phyloP scores from a whole-genome alignment of 2,888 invertebrate species.

The Venusia cambrica region DNA sequence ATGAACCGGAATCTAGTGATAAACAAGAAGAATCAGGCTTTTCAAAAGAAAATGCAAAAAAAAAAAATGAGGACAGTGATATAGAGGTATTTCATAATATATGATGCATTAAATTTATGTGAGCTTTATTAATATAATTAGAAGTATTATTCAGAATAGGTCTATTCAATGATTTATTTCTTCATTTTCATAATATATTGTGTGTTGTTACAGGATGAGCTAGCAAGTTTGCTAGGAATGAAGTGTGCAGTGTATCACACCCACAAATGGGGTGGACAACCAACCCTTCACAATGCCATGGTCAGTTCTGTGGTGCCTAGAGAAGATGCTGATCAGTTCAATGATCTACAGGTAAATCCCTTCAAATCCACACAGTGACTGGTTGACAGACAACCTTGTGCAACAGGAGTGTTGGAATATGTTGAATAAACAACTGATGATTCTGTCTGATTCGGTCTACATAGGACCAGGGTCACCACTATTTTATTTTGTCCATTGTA shows the following conservation, averaged over 20 bases:
- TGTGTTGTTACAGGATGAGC: constrained; percentile 73
- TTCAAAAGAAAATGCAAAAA: constrained; percentile 45
- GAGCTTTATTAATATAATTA: no score
- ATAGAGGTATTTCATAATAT: constrained; percentile 63
- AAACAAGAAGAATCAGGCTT: constrained; percentile 36
- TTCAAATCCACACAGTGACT: no score
- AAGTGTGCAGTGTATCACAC: constrained; percentile 93
- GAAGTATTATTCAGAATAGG: no score
- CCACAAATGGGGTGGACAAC: constrained; percentile 88
- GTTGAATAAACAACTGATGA: no score
- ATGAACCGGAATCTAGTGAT: constrained; percentile 43
- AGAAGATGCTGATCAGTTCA: constrained; percentile 73
- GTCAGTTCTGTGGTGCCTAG: constrained; percentile 84
- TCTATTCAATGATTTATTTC: constrained; percentile 1
- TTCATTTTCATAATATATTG: background rate
- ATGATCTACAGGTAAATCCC: constrained; percentile 83
- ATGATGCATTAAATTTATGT: no score
- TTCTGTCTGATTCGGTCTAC: no score
- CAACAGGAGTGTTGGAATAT: no score
- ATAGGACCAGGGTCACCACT: no score
- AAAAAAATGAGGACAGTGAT: constrained; percentile 58
- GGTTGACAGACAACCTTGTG: no score
- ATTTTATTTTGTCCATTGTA: no score
- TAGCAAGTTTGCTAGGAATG: constrained; percentile 87
- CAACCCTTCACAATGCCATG: constrained; percentile 92